Percentiles rank a stretch among this genome's conserved stretches.
These are phyloP conservation scores for Numenius arquata DNA, from an alignment of 2,113 vertebrate genomes.

Conservation along the genomic window DNA sequence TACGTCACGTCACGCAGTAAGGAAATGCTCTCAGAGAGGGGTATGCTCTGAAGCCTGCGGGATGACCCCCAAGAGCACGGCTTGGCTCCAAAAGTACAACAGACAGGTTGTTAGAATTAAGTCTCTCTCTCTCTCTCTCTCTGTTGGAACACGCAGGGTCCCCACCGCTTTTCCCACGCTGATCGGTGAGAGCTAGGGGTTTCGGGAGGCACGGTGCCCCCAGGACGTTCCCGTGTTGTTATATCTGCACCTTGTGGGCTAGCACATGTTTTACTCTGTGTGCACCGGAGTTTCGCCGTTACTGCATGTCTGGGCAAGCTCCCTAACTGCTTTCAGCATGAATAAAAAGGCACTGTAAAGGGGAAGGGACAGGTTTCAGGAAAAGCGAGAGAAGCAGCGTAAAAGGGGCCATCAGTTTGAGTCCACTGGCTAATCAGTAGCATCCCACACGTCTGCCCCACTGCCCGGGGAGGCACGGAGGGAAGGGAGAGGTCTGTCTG, in stretches of 20 bases:
- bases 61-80: not conserved
- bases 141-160: conserved; percentile 55
- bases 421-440: not conserved
- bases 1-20: fast-evolving
- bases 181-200: conserved; percentile 6
- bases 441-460: not conserved
- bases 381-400: not conserved
- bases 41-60: not conserved
- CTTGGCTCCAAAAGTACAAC: not conserved
- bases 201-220: conserved; percentile 51
- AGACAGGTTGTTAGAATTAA: not conserved
- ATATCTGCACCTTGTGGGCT: conserved; percentile 48
- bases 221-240: conserved; percentile 33
- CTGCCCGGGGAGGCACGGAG: not conserved
- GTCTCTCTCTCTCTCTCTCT: not conserved
- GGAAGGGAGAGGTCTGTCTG: not conserved
- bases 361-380: conserved; percentile 31
- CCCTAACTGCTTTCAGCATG: not conserved
- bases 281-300: conserved; percentile 10
- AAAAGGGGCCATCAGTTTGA: not conserved
- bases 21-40: not conserved
- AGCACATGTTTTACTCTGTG: conserved; percentile 30
- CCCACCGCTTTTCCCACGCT: conserved; percentile 50
- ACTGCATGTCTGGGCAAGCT: conserved; percentile 54
- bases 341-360: not conserved